These are phyloP conservation scores for Nephrocerus scutellatus DNA, from an alignment of 2,888 invertebrate species.

Conservation along the genomic window DNA sequence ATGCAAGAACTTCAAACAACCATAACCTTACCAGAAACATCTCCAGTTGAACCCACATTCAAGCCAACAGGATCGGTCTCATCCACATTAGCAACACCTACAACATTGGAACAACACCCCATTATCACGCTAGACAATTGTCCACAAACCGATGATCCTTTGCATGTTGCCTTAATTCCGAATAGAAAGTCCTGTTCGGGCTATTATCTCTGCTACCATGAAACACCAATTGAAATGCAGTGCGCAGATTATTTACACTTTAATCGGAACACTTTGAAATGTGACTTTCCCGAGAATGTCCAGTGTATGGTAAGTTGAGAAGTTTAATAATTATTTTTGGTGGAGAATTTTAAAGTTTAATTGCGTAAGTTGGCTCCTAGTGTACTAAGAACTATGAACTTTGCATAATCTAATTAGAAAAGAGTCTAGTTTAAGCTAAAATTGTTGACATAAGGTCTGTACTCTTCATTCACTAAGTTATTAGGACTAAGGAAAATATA, in stretches of 20 bases:
- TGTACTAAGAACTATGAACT: too few relatives aligned
- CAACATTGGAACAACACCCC: slow-evolving; percentile 25
- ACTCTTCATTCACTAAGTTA: too few relatives aligned
- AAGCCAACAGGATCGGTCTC: neutral
- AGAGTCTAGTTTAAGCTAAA: too few relatives aligned
- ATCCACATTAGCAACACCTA: slow-evolving; percentile 2
- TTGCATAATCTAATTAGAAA: too few relatives aligned
- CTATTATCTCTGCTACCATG: slow-evolving; percentile 43
- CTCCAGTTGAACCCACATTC: neutral
- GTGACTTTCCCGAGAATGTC: slow-evolving; percentile 38
- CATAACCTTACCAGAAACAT: neutral
- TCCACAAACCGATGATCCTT: slow-evolving; percentile 33
- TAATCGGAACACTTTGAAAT: slow-evolving; percentile 33
- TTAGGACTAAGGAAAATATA: too few relatives aligned
- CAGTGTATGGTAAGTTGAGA: slow-evolving; percentile 30
- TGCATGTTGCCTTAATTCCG: slow-evolving; percentile 35
- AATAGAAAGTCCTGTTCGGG: slow-evolving; percentile 34
- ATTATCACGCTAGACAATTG: slow-evolving; percentile 31
- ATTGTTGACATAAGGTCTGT: too few relatives aligned
- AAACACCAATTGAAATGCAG: slow-evolving; percentile 38
- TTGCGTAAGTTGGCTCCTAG: too few relatives aligned
- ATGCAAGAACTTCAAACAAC: too few relatives aligned
- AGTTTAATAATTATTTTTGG: neutral
- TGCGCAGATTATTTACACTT: slow-evolving; percentile 40
- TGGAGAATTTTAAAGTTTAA: too few relatives aligned